phyloP scores from a whole-genome alignment of 2,797 vertebrate genomes.

The Bovichtus diacanthus region DNA sequence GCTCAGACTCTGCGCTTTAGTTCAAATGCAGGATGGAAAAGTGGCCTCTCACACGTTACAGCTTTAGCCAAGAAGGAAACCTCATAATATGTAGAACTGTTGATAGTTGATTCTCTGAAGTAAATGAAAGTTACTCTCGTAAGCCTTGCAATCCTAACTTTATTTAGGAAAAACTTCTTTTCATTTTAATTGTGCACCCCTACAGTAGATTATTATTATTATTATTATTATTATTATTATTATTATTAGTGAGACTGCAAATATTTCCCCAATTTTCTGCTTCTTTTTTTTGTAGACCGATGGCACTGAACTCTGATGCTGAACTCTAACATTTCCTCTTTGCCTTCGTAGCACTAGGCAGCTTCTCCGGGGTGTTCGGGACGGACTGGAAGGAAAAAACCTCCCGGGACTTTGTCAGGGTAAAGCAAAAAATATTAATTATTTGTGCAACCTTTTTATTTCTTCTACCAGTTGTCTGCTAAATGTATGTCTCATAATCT shows the following conservation, averaged over 20 bases:
- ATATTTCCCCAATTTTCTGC: not conserved
- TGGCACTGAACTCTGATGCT: conserved; percentile 3
- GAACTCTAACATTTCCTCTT: conserved; percentile 4
- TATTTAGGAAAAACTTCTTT: not conserved
- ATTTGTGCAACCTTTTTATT: not conserved
- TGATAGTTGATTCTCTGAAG: too few relatives aligned
- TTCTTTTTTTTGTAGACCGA: conserved; percentile 9
- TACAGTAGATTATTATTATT: too few relatives aligned
- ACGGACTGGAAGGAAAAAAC: conserved; percentile 99
- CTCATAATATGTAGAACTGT: too few relatives aligned
- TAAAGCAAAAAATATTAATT: conserved; percentile 77
- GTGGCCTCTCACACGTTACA: not conserved
- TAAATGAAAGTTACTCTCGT: too few relatives aligned
- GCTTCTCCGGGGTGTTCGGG: conserved; percentile 97
- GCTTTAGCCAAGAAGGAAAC: too few relatives aligned
- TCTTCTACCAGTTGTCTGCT: not conserved
- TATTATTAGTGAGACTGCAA: not conserved
- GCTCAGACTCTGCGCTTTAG: too few relatives aligned
- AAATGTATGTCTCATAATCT: not conserved
- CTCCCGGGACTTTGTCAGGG: conserved; percentile 97
- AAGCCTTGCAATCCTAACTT: too few relatives aligned
- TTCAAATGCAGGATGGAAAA: too few relatives aligned
- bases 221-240: too few relatives aligned
- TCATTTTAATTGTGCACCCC: not conserved
- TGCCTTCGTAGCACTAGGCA: conserved; percentile 92